Evolutionary conservation across 1,140 invertebrate species (phyloP), one percentile per base, ranked within the genome.

Genomic region (Lasioglossum albipes): DNA sequence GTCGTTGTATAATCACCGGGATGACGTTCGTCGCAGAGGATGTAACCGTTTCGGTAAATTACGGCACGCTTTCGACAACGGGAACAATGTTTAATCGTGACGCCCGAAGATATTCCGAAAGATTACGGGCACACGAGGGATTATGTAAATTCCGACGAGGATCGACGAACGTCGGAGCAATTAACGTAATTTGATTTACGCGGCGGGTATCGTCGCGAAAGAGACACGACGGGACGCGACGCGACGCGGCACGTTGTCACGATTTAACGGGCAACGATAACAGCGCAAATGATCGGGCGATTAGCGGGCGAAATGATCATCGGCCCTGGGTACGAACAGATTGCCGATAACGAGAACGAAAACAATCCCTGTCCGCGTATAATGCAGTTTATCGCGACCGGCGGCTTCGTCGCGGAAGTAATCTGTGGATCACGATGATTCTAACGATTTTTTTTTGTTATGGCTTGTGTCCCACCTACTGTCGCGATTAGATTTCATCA

Each of bases 231-330:
- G 5, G 5, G 45, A 49, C 45, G 10, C 45, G 45, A 49, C 13
- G 45, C 9, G 45, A 13, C 45, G 45, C 45, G 45, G 13, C 45
- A 49, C 45, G 49, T 57, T 57, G n/a, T 59, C 36, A 22, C 36
- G n/a, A 42, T 62, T 74, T 64, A 64, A 52, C 72, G 57, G 64
- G 41, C 54, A 41, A 65, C 31, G 70, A 83, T 66, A 62, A 68
- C 75, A 20, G 74, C 54, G 79, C 61, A 49, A 68, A 81, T 36
- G 57, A 82, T 83, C 45, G 41, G 52, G 68, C 75, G 71, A 87
- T 88, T 84, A 80, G 85, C 77, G 84, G 83, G 68, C 36, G 64
- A 74, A 82, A 81, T 82, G 78, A 80, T 41, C 81, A 67, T 81
- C 70, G 61, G 36, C n/a, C 68, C 69, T 65, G 76, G 36, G 74